phyloP scores from a whole-genome alignment of 2,888 invertebrate species.

The Liopterus haemorrhoidalis region DNA sequence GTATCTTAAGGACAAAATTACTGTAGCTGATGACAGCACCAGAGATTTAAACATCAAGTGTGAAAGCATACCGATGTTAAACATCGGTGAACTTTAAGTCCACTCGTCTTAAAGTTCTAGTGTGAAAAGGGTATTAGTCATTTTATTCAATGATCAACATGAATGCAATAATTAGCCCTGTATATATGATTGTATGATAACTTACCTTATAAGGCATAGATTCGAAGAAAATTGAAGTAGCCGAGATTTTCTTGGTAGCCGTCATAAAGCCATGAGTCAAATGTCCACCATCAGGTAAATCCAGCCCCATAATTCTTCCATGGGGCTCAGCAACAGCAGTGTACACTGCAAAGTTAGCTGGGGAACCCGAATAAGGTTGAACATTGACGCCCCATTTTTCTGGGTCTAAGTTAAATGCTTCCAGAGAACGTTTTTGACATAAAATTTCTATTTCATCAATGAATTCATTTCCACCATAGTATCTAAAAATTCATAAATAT shows the following conservation, averaged over 20 bases:
- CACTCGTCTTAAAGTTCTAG: too few relatives aligned
- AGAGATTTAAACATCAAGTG: too few relatives aligned
- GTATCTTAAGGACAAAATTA: too few relatives aligned
- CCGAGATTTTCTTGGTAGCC: slow-evolving; percentile 83
- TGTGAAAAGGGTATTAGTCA: too few relatives aligned
- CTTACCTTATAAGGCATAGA: slow-evolving; percentile 93
- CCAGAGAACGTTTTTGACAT: slow-evolving; percentile 80
- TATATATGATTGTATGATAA: too few relatives aligned
- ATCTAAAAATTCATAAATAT: slow-evolving; percentile 51
- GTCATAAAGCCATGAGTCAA: slow-evolving; percentile 91
- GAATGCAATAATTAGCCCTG: too few relatives aligned
- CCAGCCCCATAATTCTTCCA: slow-evolving; percentile 93
- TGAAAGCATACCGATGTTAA: too few relatives aligned
- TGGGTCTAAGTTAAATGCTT: slow-evolving; percentile 72
- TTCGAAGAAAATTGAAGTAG: slow-evolving; percentile 96
- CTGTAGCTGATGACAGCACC: too few relatives aligned
- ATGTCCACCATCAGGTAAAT: slow-evolving; percentile 96
- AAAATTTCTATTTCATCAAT: slow-evolving; percentile 90
- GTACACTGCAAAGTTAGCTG: slow-evolving; percentile 95
- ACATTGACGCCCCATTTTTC: slow-evolving; percentile 97
- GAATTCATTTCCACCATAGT: slow-evolving; percentile 95
- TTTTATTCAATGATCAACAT: too few relatives aligned
- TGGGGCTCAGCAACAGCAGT: slow-evolving; percentile 81
- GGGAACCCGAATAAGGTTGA: slow-evolving; percentile 91
- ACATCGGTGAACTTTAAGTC: too few relatives aligned